These are phyloP conservation scores for Brachypodius melanocephalos DNA, from an alignment of 2,113 vertebrate genomes.

Conservation along the genomic window DNA sequence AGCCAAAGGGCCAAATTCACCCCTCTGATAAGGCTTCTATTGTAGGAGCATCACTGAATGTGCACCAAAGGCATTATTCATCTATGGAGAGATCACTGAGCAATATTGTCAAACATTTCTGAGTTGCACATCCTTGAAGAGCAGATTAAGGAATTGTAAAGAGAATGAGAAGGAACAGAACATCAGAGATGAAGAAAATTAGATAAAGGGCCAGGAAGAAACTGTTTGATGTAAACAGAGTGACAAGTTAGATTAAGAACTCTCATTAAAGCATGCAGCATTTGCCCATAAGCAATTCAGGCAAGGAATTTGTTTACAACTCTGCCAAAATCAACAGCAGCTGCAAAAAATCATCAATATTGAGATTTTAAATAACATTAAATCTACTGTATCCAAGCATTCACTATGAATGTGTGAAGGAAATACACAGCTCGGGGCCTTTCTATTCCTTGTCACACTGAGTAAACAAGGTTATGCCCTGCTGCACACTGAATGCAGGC, in stretches of 20 bases:
- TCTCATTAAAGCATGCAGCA: slow-evolving; percentile 49
- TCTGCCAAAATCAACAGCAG: slow-evolving; percentile 51
- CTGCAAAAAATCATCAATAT: slow-evolving; percentile 4
- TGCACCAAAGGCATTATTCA: slow-evolving; percentile 34
- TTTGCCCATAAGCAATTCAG: slow-evolving; percentile 39
- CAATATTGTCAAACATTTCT: slow-evolving; percentile 12
- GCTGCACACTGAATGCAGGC: background rate
- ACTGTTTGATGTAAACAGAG: slow-evolving; percentile 59
- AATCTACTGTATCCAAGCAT: background rate
- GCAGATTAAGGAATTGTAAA: slow-evolving; percentile 50
- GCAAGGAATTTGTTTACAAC: slow-evolving; percentile 41
- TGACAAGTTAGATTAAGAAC: slow-evolving; percentile 56
- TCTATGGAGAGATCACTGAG: background rate
- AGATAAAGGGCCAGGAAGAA: slow-evolving; percentile 54
- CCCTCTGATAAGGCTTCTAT: slow-evolving; percentile 24
- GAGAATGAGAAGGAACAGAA: slow-evolving; percentile 39
- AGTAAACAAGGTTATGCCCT: background rate
- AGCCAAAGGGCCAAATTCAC: slow-evolving; percentile 44
- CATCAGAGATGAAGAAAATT: slow-evolving; percentile 48
- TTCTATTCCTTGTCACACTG: background rate
- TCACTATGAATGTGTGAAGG: background rate
- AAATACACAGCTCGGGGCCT: background rate
- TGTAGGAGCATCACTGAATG: slow-evolving; percentile 14
- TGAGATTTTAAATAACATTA: slow-evolving; percentile 4
- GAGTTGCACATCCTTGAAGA: slow-evolving; percentile 13